These are phyloP conservation scores for Polymixis lichenea DNA, from an alignment of 2,888 invertebrate species.

Conservation along the genomic window DNA sequence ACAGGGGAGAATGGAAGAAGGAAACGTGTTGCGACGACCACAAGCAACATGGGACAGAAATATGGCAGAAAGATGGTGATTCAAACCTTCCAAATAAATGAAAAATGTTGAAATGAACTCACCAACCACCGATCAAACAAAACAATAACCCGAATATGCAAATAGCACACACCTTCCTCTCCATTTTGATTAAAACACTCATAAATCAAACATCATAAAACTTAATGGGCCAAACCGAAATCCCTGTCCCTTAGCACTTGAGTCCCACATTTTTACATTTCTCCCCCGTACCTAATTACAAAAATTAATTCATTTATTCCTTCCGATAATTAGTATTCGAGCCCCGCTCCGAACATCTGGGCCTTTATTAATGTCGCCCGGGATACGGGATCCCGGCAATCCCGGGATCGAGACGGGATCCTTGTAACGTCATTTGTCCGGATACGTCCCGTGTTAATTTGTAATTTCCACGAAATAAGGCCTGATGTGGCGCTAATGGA, in stretches of 20 bases:
- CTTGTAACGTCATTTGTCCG: slow-evolving; percentile 67
- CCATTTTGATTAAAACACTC: slow-evolving; percentile 61
- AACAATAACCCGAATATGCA: slow-evolving; percentile 60
- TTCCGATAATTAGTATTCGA: slow-evolving; percentile 85
- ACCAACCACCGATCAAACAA: slow-evolving; percentile 17
- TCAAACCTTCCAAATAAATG: neutral
- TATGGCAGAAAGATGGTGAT: no score
- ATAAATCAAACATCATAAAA: slow-evolving; percentile 68
- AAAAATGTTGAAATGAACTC: slow-evolving; percentile 25
- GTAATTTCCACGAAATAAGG: slow-evolving; percentile 68
- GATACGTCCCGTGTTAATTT: slow-evolving; percentile 66
- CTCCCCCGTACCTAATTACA: slow-evolving; percentile 73
- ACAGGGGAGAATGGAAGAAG: no score
- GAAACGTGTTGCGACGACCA: neutral
- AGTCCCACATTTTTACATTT: slow-evolving; percentile 58
- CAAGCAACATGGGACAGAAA: no score
- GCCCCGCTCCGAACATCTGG: slow-evolving; percentile 78
- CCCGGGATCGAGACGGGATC: slow-evolving; percentile 60
- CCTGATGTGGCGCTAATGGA: slow-evolving; percentile 66
- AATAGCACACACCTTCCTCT: slow-evolving; percentile 45
- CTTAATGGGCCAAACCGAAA: slow-evolving; percentile 61
- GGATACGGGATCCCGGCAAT: slow-evolving; percentile 56
- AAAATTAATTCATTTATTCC: slow-evolving; percentile 82
- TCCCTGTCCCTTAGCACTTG: slow-evolving; percentile 55
- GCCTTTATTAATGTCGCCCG: slow-evolving; percentile 77